Base-by-base conservation (phyloP, 1,140 invertebrate species). In the Amyelois transitella region DNA sequence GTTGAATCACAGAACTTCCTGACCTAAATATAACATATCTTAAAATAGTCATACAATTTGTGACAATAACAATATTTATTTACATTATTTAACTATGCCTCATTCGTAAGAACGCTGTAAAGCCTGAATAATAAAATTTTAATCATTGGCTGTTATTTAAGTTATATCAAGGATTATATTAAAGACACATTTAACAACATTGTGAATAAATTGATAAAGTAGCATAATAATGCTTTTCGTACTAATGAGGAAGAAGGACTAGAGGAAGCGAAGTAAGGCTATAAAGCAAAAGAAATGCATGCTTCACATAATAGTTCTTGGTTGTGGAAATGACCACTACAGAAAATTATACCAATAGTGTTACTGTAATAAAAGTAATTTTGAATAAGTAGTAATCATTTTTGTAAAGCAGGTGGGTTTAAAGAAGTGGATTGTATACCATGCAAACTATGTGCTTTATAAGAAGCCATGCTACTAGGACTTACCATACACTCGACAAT, bases 401-500 rank as follows among this genome's bases (percentile, higher is more conserved):
- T 66, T 52, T 52, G 61, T 68, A 66, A 76, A 78, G 68, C 74
- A 55, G 60, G 69, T 79, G 76, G 62, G 54, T 63, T 54, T 59
- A 57, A 22, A 58, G 51, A 66, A 49, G 53, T 53, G 54, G 20
- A 48, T 18, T 50, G 25, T 45, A 38, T 17, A 48, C 17, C 19
- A 51, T 28, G 14, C 43, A 49, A 38, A 52, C 5, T n/a, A n/a
- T 66, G 68, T 71, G 66, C 70, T 70, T 43, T 56, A 67, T 25
- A 45, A 18, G 51, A 86, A 86, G 84, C 84, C 84, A 78, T 86
- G 82, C 84, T 19, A 71, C 32, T 57, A 69, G 49, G 63, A 88
- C 82, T 86, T 78, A 88, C 82, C 82, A 70, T 78, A 78, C 75
- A 81, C 70, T 78, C 81, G 69, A 80, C 76, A 73, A 80, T 78